These are phyloP conservation scores for Coelopa pilipes DNA, from an alignment of 2,888 invertebrate genomes.

Conservation along the genomic window DNA sequence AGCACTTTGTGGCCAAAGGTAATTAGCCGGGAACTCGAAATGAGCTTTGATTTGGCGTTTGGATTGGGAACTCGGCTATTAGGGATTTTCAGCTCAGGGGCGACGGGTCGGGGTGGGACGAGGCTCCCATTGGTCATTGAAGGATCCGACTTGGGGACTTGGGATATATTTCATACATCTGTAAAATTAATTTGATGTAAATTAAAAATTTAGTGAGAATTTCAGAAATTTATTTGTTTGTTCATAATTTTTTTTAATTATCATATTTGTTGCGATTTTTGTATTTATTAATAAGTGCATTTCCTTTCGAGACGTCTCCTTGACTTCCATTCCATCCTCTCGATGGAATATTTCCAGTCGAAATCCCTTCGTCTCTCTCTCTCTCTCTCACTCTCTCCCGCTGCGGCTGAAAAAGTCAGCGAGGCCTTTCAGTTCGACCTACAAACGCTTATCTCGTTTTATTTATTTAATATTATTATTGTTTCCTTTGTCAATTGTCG, in stretches of 20 bases:
- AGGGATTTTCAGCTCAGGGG: no score
- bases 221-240: no score
- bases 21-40: constrained; percentile 11
- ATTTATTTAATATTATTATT: not conserved
- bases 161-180: not conserved
- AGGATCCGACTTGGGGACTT: not conserved
- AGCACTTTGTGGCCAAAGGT: constrained; percentile 7
- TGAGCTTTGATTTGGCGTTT: no score
- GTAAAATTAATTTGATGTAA: not conserved
- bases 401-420: constrained; percentile 41
- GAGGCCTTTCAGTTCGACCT: constrained; percentile 54
- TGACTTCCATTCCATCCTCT: not conserved
- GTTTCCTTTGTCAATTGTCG: not conserved
- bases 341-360: no score
- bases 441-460: constrained; percentile 40
- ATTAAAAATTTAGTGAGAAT: no score
- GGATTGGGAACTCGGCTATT: no score
- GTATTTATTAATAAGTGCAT: no score
- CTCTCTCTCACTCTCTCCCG: no score
- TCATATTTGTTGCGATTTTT: not conserved
- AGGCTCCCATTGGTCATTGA: not conserved
- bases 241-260: no score
- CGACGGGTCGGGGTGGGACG: no score
- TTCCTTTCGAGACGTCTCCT: no score
- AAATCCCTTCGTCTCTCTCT: no score